Evolutionary conservation across 35 echinoderm and acorn worm genomes (phyloP).

Genomic region (Patiria miniata): DNA sequence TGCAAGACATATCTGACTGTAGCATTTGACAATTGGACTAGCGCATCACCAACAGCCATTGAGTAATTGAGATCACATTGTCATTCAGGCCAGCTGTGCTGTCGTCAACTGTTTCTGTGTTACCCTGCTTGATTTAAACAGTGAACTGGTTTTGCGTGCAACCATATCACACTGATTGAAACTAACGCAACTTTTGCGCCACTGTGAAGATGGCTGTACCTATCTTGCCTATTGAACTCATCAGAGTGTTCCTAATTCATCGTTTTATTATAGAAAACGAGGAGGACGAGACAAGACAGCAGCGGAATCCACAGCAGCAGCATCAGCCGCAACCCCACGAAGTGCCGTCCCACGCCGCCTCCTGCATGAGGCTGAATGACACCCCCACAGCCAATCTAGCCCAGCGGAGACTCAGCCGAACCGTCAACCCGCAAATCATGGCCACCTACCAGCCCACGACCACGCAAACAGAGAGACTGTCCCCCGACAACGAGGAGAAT

Average conservation of each 20-base stretch:
- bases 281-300: not conserved
- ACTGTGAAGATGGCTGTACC: not conserved
- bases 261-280: not conserved
- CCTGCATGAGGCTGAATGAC: constrained; percentile 9
- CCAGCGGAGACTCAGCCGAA: not conserved
- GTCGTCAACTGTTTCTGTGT: no score
- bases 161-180: no score
- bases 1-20: no score
- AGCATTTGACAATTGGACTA: no score
- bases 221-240: not conserved
- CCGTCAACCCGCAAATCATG: not conserved
- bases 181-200: no score
- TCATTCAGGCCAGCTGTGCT: no score
- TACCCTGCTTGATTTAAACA: no score
- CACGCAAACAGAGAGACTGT: constrained; percentile 17
- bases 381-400: not conserved
- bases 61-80: no score
- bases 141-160: no score
- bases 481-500: constrained; percentile 77
- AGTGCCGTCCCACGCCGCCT: not conserved
- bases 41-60: no score
- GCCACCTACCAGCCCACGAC: not conserved
- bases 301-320: not conserved
- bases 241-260: not conserved
- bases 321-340: not conserved